Evolutionary conservation across 2,888 invertebrate species (phyloP).

Genomic region (Oxycera nigricornis): DNA sequence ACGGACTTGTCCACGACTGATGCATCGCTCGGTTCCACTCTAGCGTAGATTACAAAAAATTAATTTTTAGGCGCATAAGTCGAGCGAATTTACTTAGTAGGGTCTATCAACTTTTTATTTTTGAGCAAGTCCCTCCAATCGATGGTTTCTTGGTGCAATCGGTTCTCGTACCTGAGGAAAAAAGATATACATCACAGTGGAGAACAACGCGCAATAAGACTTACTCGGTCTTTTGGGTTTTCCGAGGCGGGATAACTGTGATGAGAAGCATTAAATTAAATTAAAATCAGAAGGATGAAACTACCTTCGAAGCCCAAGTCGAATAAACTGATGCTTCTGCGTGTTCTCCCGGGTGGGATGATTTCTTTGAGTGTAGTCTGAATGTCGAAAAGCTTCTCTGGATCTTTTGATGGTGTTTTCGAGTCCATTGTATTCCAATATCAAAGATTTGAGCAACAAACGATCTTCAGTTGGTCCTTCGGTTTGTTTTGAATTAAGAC

Average conservation of each 20-base stretch:
- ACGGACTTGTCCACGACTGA: conserved; percentile 44
- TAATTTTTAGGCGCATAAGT: neutral
- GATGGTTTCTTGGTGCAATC: conserved; percentile 49
- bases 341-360: neutral
- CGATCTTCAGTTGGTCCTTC: neutral
- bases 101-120: conserved; percentile 39
- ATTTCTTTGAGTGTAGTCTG: neutral
- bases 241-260: neutral
- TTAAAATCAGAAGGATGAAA: neutral
- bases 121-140: conserved; percentile 50
- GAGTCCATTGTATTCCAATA: neutral
- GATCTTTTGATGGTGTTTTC: neutral
- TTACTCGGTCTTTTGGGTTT: conserved; percentile 28
- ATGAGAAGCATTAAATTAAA: neutral
- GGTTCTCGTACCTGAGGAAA: conserved; percentile 49
- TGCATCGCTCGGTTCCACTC: too few species aligned
- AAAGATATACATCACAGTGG: neutral
- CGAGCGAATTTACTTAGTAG: neutral
- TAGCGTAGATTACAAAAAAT: neutral
- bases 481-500: neutral
- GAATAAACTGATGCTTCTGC: conserved; percentile 14
- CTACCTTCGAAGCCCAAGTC: conserved; percentile 33
- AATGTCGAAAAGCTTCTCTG: neutral
- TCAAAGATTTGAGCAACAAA: too few species aligned
- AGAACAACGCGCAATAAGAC: neutral